phyloP scores from a whole-genome alignment of 2,888 invertebrate genomes.

The Hemithea aestivaria region DNA sequence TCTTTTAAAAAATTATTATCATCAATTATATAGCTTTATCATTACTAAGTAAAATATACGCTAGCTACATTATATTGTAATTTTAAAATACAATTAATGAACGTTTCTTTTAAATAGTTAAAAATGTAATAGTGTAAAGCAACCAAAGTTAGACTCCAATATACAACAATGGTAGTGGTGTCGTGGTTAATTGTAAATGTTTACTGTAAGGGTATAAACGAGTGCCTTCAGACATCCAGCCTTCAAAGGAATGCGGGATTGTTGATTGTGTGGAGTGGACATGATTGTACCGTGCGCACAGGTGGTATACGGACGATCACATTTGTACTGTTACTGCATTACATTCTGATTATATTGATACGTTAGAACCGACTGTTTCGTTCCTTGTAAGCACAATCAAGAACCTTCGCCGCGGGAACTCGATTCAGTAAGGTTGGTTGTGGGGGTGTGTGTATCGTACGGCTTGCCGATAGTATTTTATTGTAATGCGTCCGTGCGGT shows the following conservation, averaged over 20 bases:
- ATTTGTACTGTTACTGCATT: conserved; percentile 26
- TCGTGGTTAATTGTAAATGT: conserved; percentile 39
- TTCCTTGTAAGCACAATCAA: conserved; percentile 38
- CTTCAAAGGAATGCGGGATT: conserved; percentile 68
- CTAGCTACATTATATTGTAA: conserved; percentile 49
- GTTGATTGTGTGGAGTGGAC: conserved; percentile 61
- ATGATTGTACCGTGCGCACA: conserved; percentile 43
- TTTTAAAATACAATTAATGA: conserved; percentile 30
- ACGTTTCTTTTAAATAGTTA: conserved; percentile 24
- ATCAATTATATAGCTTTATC: conserved; percentile 39
- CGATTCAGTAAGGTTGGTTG: conserved; percentile 37
- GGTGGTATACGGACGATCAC: conserved; percentile 36
- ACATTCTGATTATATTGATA: conserved; percentile 24
- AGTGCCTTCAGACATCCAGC: conserved; percentile 77
- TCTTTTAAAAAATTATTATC: conserved; percentile 24
- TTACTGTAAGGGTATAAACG: conserved; percentile 67
- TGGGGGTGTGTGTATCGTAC: conserved; percentile 32
- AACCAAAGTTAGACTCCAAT: conserved; percentile 61
- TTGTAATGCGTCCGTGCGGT: conserved; percentile 33
- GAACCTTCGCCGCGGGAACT: conserved; percentile 36
- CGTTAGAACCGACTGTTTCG: conserved; percentile 20
- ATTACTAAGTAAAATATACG: conserved; percentile 50
- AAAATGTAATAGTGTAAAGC: conserved; percentile 34
- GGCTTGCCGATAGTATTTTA: conserved; percentile 42
- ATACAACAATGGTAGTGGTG: conserved; percentile 43